Evolutionary conservation across 2,113 vertebrate genomes (phyloP).

Genomic region (Sminthopsis crassicaudata): DNA sequence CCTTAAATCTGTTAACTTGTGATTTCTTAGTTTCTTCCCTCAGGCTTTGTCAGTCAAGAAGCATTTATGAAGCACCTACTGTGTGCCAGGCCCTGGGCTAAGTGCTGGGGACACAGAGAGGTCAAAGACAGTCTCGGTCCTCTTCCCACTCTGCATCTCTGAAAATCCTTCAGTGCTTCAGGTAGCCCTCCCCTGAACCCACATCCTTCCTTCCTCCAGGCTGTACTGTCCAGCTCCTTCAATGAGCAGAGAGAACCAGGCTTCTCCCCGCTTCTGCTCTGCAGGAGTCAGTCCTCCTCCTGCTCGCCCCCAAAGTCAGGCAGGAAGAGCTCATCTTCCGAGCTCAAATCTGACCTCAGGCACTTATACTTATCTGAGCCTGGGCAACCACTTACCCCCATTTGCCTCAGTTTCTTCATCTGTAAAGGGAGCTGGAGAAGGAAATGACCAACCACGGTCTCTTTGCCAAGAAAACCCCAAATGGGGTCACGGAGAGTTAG

Average conservation of each 20-base stretch:
- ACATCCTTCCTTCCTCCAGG: background rate
- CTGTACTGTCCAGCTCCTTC: background rate
- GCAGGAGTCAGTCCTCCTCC: background rate
- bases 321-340: background rate
- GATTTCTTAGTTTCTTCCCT: background rate
- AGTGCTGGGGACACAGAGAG: background rate
- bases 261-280: accelerated
- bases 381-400: too few relatives aligned
- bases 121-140: background rate
- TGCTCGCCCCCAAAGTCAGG: accelerated
- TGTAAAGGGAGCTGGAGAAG: too few relatives aligned
- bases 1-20: background rate
- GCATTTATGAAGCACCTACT: too few relatives aligned
- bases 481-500: background rate
- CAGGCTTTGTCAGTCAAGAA: background rate
- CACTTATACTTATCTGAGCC: too few relatives aligned
- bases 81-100: too few relatives aligned
- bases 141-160: background rate
- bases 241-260: background rate
- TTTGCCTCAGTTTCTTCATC: too few relatives aligned
- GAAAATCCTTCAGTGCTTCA: background rate
- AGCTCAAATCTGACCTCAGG: too few relatives aligned
- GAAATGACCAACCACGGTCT: too few relatives aligned
- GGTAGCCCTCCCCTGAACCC: accelerated
- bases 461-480: background rate